phyloP scores from a whole-genome alignment of 2,113 vertebrate species.

The Chamaea fasciata region DNA sequence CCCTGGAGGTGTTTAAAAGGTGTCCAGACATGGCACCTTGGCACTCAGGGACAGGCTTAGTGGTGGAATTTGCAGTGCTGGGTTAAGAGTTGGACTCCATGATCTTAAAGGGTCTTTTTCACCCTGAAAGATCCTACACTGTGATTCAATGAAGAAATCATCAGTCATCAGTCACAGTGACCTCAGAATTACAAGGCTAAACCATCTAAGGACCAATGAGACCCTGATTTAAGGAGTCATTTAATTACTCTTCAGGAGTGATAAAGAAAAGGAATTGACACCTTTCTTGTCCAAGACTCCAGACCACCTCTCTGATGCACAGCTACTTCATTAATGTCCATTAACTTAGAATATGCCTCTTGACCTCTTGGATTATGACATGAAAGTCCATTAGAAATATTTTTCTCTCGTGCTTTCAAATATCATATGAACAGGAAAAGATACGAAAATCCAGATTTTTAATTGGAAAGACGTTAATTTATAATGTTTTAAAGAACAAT shows the following conservation, averaged over 20 bases:
- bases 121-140: background rate
- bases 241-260: background rate
- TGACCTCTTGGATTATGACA: background rate
- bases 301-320: background rate
- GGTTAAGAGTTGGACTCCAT: background rate
- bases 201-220: background rate
- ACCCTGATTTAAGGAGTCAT: background rate
- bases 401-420: background rate
- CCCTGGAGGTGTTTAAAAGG: background rate
- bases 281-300: background rate
- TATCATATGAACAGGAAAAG: background rate
- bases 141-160: background rate
- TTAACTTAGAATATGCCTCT: background rate
- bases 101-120: background rate
- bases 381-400: background rate
- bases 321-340: background rate
- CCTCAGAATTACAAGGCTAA: background rate
- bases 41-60: background rate
- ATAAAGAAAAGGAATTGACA: background rate
- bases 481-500: background rate
- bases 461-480: background rate
- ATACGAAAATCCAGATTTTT: background rate
- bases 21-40: rapidly evolving
- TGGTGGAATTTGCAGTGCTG: background rate
- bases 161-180: background rate